Conservation (phyloP, 2,113 vertebrate genomes). For the Baryphthengus martii region DNA sequence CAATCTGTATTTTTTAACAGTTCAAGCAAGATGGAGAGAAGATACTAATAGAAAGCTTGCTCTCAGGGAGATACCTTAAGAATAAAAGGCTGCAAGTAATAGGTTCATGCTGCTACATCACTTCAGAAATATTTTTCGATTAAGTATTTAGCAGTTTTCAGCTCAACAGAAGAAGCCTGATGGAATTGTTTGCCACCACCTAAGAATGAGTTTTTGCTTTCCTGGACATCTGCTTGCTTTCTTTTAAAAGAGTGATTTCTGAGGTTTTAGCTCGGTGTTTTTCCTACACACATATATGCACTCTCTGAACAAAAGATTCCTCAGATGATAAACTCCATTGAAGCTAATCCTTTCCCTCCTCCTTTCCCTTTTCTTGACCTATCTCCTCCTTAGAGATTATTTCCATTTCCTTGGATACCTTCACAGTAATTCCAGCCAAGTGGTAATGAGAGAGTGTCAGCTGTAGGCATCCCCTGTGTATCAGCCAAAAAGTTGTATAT, state of each 20-base stretch:
- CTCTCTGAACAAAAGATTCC: neutral
- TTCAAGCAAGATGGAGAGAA: neutral
- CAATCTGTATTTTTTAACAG: neutral
- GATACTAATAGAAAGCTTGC: neutral
- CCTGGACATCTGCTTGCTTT: neutral
- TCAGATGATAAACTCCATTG: neutral
- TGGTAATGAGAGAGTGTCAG: neutral
- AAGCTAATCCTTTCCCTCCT: neutral
- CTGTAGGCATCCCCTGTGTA: neutral
- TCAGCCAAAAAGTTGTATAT: neutral
- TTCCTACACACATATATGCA: neutral
- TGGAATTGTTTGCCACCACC: neutral
- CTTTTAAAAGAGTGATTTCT: neutral
- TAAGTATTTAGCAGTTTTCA: neutral
- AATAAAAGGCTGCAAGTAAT: neutral
- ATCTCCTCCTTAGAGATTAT: neutral
- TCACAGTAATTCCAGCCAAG: conserved; percentile 9
- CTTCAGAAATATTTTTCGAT: neutral
- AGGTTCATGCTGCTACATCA: neutral
- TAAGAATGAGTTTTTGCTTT: neutral
- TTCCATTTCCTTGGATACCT: conserved; percentile 39
- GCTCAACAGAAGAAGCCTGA: neutral
- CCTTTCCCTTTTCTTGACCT: neutral
- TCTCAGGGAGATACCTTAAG: neutral
- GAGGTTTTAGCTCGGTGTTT: neutral